phyloP scores from a whole-genome alignment of 2,113 vertebrate species.

The Vulpes vulpes region DNA sequence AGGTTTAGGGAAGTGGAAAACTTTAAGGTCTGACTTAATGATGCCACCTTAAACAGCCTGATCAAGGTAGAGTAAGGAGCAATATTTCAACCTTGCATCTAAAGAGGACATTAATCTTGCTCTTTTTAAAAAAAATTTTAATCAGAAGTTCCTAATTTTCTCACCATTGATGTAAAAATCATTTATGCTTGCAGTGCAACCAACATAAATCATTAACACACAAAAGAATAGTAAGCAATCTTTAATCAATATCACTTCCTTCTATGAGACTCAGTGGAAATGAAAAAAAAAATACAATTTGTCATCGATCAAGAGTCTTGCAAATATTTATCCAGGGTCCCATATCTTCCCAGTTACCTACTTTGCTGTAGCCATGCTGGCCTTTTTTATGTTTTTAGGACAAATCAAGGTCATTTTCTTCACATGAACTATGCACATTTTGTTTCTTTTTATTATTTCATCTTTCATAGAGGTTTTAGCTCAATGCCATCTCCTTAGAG shows the following conservation, averaged over 20 bases:
- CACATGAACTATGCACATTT: background rate
- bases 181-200: constrained; percentile 70
- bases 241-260: constrained; percentile 42
- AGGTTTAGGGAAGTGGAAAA: background rate
- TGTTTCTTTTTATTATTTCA: background rate
- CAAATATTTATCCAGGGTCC: background rate
- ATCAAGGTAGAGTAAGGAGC: background rate
- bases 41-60: background rate
- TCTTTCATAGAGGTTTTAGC: background rate
- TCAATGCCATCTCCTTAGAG: background rate
- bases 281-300: constrained; percentile 23
- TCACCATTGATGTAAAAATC: constrained; percentile 54
- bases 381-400: background rate
- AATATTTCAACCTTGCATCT: constrained; percentile 7
- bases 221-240: constrained; percentile 62
- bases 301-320: background rate
- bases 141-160: constrained; percentile 66
- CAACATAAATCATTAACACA: constrained; percentile 77
- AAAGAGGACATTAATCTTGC: constrained; percentile 57
- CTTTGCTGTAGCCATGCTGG: background rate
- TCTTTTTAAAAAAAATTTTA: constrained; percentile 31
- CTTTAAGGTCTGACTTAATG: background rate
- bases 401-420: background rate
- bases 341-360: background rate
- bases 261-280: background rate